A percentile compares a stretch with the other conserved stretches of the same genome.
These are phyloP conservation scores for Blera fallax DNA, from an alignment of 2,888 invertebrate species.

Conservation along the genomic window DNA sequence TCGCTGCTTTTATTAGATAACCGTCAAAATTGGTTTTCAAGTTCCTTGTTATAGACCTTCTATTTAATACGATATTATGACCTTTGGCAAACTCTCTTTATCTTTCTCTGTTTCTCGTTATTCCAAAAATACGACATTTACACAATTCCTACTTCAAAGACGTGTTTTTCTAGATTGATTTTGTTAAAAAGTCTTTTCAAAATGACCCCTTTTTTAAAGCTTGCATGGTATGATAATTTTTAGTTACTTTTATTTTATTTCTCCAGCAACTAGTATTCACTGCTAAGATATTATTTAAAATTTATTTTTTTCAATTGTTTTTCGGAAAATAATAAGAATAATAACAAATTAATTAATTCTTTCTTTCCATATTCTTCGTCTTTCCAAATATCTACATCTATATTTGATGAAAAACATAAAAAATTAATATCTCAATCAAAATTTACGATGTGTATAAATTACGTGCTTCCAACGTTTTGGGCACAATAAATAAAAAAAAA, in stretches of 20 bases:
- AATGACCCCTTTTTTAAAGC: not conserved
- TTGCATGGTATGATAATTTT: slow-evolving; percentile 55
- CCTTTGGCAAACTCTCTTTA: not conserved
- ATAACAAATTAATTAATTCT: slow-evolving; percentile 65
- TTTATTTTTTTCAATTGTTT: not conserved
- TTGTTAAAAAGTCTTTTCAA: not conserved
- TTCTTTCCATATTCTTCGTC: slow-evolving; percentile 71
- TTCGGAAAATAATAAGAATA: slow-evolving; percentile 37
- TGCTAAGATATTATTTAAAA: slow-evolving; percentile 31
- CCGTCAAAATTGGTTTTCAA: too few species aligned
- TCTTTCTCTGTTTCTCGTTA: not conserved
- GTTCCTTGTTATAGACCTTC: too few species aligned
- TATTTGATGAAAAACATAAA: slow-evolving; percentile 35
- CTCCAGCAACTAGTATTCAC: slow-evolving; percentile 43
- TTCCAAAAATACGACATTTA: slow-evolving; percentile 6
- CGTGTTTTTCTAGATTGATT: slow-evolving; percentile 16
- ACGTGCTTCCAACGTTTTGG: slow-evolving; percentile 55
- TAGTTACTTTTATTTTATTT: slow-evolving; percentile 39
- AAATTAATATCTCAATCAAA: not conserved
- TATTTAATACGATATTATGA: too few species aligned
- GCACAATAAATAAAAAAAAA: slow-evolving; percentile 28
- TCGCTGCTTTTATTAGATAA: too few species aligned
- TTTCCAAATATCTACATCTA: slow-evolving; percentile 47
- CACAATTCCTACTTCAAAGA: slow-evolving; percentile 11
- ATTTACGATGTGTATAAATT: slow-evolving; percentile 18